phyloP scores from a whole-genome alignment of 2,888 invertebrate species.

The Nezara viridula region DNA sequence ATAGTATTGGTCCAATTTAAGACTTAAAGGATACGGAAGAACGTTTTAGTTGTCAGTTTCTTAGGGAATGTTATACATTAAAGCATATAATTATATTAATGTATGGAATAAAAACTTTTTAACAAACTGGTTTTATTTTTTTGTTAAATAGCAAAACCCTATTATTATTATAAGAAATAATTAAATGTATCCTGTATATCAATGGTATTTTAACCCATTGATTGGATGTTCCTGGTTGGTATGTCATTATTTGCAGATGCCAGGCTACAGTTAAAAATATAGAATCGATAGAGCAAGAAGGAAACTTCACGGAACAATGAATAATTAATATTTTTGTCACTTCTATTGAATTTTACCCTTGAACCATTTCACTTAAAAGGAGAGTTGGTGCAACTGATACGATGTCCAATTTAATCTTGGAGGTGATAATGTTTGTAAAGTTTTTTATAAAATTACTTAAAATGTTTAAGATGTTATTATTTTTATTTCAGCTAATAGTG shows the following conservation, averaged over 20 bases:
- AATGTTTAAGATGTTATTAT: too few relatives aligned
- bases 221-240: too few relatives aligned
- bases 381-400: neutral
- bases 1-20: constrained; percentile 2
- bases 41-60: neutral
- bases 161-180: too few relatives aligned
- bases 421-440: too few relatives aligned
- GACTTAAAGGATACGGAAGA: neutral
- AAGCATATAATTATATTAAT: neutral
- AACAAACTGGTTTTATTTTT: neutral
- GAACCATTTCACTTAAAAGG: neutral
- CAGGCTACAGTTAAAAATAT: neutral
- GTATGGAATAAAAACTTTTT: neutral
- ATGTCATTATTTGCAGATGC: constrained; percentile 3
- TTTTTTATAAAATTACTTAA: too few relatives aligned
- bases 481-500: too few relatives aligned
- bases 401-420: neutral
- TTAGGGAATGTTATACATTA: neutral
- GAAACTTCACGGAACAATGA: neutral
- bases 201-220: too few relatives aligned
- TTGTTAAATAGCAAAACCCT: too few relatives aligned
- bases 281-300: neutral
- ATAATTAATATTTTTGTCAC: neutral
- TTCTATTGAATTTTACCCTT: neutral
- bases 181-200: too few relatives aligned